Base-by-base conservation (phyloP, 2,113 vertebrate species). In the Gnathonemus longibarbis region DNA sequence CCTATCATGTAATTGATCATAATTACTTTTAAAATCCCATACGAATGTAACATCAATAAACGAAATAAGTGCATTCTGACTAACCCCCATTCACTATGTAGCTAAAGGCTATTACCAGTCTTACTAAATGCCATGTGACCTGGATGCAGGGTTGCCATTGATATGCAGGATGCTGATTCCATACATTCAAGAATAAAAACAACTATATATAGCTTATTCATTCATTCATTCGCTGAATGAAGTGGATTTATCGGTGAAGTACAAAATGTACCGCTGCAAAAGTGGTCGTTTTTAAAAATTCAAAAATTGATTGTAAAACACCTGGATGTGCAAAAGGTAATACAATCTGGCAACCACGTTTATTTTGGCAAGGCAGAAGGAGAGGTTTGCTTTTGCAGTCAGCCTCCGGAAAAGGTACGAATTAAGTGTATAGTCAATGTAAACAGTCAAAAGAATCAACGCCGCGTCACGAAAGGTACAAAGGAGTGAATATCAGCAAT, bases 361-460 rank as follows among this genome's bases (percentile, higher is more conserved):
- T 58, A 58, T 53, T 58, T 86, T 58, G 86, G 50, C 52, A 58
- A 15, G 50, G 52, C 52, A 19, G 52, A 56, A 42, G 50, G 52
- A 49, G 84, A 19, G 84, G 46, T 27, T 86, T 49, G 42, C 52
- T 19, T 52, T 58, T 39, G 86, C 50, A 88, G 86, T 56, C n/a
- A 39, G 86, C 86, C 15, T 56, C 86, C 52, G 86, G 86, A 88
- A 88, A 88, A 88, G 86, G 86, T 56, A 39, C 50, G 86, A 50
- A 7, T 19, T 15, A 9, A 9, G 11, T 13, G 15, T 9, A 4
- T 88, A 6, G 21, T n/a, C 21, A 58, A 27, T 45, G 48, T 15
- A n/a, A 46, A 46, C 13, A 48, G 10, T 46, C 45, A 50, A 85
- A 80, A 48, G 84, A 85, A 11, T 46, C 19, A 48, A 85, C 15